Base-by-base conservation (phyloP, 2,113 vertebrate species). In the Geothlypis trichas region DNA sequence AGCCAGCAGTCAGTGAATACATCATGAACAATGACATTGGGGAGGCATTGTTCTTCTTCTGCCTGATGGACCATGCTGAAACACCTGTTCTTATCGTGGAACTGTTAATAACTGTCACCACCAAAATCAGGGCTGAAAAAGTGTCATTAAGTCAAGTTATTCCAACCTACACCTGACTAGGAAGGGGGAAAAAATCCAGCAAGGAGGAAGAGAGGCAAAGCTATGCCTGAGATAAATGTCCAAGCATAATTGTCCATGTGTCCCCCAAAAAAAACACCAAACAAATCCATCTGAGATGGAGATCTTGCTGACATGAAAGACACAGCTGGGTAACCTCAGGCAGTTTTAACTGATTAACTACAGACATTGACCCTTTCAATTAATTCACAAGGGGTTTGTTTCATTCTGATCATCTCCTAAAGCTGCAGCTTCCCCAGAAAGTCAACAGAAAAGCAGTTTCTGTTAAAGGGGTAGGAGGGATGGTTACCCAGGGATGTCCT, bases 1-100 rank as follows among this genome's bases (percentile, higher is more conserved):
- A 82, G 67, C 31, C 21, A 90, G 68, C 92, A 76, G 57, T 93
- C 82, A 95, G 80, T 92, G 83, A 97, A 91, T 96, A 82, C 81
- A 89, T 96, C 94, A 89, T 94, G 83, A 91, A 74, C 57, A 93
- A 72, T 92, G 84, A 94, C 93, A 83, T 66, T 92, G 78, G 83
- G 82, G 86, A 96, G 87, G 63, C 77, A 89, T 89, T 90, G 73
- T 95, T 96, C 96, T 96, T 93, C 82, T 91, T 93, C 90, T 97
- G 96, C 91, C 91, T 73, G 84, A 68, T 46, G 82, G 94, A 83
- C 93, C 90, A 72, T 95, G 89, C 71, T 66, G 62, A 76, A 96
- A 97, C 97, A 98, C 96, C 97, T 98, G 97, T 97, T 97, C 83
- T 89, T 77, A 93, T 94, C 55, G 17, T 35, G 72, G 95, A 96